A percentile compares a stretch with the other conserved stretches of the same genome.
Evolutionary conservation across 1,140 invertebrate species (phyloP).

Genomic region (Aphis gossypii): DNA sequence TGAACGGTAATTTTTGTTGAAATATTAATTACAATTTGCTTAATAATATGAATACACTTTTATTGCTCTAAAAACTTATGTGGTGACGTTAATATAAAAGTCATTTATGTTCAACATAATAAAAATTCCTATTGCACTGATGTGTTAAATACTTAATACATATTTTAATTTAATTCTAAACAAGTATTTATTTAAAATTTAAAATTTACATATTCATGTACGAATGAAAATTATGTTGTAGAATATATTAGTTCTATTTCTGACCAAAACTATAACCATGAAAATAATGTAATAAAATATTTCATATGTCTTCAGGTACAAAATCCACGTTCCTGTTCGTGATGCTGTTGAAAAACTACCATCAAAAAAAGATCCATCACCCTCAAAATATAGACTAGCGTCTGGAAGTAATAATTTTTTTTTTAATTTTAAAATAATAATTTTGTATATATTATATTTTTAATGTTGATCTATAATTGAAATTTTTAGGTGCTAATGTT

Average conservation of each 20-base stretch:
- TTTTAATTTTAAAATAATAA: background rate
- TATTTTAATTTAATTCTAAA: slow-evolving; percentile 17
- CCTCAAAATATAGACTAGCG: slow-evolving; percentile 27
- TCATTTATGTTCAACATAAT: background rate
- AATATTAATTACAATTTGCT: background rate
- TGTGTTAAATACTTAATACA: background rate
- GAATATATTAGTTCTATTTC: background rate
- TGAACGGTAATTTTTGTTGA: slow-evolving; percentile 22
- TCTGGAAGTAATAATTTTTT: slow-evolving; percentile 33
- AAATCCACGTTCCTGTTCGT: slow-evolving; percentile 67
- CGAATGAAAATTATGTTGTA: background rate
- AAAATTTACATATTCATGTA: background rate
- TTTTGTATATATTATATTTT: background rate
- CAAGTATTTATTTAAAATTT: background rate
- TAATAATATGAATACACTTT: background rate
- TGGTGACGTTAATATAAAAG: background rate
- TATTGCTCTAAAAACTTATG: background rate
- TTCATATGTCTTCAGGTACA: slow-evolving; percentile 32
- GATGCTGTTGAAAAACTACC: slow-evolving; percentile 75
- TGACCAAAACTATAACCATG: background rate
- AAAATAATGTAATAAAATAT: background rate
- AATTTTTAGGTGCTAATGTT: background rate
- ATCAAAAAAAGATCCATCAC: background rate
- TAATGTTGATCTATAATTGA: background rate
- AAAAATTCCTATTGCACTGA: background rate